These are phyloP conservation scores for Agrochola lychnidis DNA, from an alignment of 2,888 invertebrate genomes.

Conservation along the genomic window DNA sequence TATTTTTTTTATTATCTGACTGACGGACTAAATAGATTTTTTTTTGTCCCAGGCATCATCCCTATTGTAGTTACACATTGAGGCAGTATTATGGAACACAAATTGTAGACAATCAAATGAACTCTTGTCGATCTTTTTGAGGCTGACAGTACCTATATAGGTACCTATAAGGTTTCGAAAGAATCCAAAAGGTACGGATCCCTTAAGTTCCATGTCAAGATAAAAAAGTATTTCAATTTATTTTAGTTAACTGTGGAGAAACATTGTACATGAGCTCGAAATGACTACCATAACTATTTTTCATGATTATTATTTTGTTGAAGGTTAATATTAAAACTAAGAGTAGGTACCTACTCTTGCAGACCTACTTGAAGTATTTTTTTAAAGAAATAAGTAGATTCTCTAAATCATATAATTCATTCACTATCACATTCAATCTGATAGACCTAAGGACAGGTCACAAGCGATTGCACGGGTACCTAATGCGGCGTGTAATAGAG, in stretches of 20 bases:
- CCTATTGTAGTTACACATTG: background rate
- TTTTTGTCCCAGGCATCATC: too few relatives aligned
- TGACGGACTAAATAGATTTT: too few relatives aligned
- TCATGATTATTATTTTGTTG: too few relatives aligned
- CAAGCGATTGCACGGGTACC: conserved; percentile 1
- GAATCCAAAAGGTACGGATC: background rate
- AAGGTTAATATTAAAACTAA: too few relatives aligned
- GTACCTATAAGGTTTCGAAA: background rate
- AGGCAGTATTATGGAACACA: background rate
- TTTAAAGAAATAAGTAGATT: background rate
- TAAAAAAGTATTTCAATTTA: background rate
- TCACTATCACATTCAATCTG: background rate
- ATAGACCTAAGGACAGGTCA: background rate
- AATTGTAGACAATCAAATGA: background rate
- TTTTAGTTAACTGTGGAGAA: too few relatives aligned
- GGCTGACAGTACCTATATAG: background rate
- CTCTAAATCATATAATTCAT: background rate
- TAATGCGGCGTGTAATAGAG: conserved; percentile 67
- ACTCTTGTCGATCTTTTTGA: background rate
- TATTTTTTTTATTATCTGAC: too few relatives aligned
- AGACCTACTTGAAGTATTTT: background rate
- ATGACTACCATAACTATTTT: too few relatives aligned
- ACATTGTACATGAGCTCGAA: too few relatives aligned
- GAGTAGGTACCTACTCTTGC: background rate
- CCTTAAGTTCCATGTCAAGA: background rate